A percentile compares a stretch with the other conserved stretches of the same genome.
Evolutionary conservation across 2,797 vertebrate species (phyloP).

Genomic region (Delichon dasypus): DNA sequence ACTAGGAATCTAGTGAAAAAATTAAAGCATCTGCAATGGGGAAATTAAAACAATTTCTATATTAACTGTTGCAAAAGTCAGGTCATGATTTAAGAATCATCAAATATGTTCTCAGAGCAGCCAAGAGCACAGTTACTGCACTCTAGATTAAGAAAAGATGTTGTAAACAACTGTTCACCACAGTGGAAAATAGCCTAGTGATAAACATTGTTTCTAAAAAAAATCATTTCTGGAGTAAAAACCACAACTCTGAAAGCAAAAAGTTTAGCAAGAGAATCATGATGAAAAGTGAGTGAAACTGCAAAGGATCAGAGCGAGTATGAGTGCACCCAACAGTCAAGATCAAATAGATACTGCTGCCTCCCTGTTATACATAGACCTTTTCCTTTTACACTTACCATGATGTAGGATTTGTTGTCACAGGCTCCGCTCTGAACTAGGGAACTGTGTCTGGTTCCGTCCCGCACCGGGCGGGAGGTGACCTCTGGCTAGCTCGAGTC

Average conservation of each 20-base stretch:
- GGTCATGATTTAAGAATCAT: slow-evolving; percentile 26
- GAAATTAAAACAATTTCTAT: slow-evolving; percentile 3
- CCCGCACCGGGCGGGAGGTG: too few species aligned
- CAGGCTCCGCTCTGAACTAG: background rate
- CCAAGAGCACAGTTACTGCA: slow-evolving; percentile 21
- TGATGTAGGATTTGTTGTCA: background rate
- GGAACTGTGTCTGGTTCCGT: too few species aligned
- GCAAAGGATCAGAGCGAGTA: slow-evolving; percentile 18
- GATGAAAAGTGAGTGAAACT: slow-evolving; percentile 7
- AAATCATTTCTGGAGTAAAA: slow-evolving; percentile 42
- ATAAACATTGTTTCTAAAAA: slow-evolving; percentile 21
- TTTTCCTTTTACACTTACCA: background rate
- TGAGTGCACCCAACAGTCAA: background rate
- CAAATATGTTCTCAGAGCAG: background rate
- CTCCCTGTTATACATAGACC: background rate
- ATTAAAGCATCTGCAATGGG: background rate
- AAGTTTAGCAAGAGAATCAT: background rate
- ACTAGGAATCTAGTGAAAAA: background rate
- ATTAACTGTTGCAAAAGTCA: slow-evolving; percentile 1
- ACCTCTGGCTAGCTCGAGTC: too few species aligned
- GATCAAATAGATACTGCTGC: background rate
- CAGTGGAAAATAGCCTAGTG: slow-evolving; percentile 19
- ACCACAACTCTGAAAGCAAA: slow-evolving; percentile 1
- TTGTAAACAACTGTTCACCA: slow-evolving; percentile 15
- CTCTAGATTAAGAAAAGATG: slow-evolving; percentile 19